Evolutionary conservation across 2,113 vertebrate genomes (phyloP).

Genomic region (Neotoma lepida): DNA sequence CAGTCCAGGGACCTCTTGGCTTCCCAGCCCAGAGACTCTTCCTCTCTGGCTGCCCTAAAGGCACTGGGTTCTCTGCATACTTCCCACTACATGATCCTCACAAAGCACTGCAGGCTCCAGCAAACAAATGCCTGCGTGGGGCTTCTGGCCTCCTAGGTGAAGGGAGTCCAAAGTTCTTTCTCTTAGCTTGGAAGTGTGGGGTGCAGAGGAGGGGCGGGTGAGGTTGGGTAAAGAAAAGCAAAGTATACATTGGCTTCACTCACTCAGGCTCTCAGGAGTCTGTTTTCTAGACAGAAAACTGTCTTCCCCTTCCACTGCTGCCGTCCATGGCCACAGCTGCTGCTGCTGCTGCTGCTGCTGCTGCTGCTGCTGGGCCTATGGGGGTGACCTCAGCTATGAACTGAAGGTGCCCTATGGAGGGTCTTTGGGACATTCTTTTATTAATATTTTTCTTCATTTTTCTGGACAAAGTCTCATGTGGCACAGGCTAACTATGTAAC

Average conservation of each 20-base stretch:
- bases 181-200: neutral
- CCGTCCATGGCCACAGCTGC: neutral
- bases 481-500: neutral
- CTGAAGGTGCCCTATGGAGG: neutral
- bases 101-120: neutral
- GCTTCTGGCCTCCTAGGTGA: neutral
- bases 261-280: neutral
- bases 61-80: neutral
- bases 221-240: neutral
- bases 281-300: neutral
- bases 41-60: neutral
- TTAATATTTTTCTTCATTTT: neutral
- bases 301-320: rapidly evolving
- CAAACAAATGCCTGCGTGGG: neutral
- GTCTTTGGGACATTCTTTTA: neutral
- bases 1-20: neutral
- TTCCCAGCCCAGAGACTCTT: neutral
- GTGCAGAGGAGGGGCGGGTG: neutral
- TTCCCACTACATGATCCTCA: neutral
- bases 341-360: neutral
- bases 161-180: neutral
- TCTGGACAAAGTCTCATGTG: neutral
- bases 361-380: too few species aligned
- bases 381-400: neutral
- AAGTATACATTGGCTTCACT: neutral